A percentile compares a stretch with the other conserved stretches of the same genome.
Evolutionary conservation across 2,888 invertebrate species (phyloP).

Genomic region (Folsomia manolachei): DNA sequence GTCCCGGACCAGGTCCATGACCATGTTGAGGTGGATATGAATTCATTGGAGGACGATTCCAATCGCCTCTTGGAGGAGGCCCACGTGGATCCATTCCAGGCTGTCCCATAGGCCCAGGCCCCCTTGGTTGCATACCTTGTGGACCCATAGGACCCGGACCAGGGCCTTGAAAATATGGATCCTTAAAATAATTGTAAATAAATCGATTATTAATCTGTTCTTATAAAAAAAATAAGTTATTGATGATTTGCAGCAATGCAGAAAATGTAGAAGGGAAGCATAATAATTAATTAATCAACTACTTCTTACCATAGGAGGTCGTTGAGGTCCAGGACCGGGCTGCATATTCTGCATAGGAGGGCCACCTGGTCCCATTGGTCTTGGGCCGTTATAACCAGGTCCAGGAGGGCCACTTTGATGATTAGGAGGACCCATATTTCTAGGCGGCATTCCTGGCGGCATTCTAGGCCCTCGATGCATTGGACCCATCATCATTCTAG

Average conservation of each 20-base stretch:
- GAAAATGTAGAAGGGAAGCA: neutral
- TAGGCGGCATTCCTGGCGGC: conserved; percentile 56
- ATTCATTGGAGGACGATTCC: conserved; percentile 67
- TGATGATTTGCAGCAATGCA: too few species aligned
- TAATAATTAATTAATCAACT: neutral
- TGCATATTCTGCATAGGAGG: conserved; percentile 58
- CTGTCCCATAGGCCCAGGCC: conserved; percentile 26
- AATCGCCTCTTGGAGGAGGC: conserved; percentile 66
- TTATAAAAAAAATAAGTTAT: too few species aligned
- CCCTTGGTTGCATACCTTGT: conserved; percentile 54
- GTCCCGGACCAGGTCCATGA: conserved; percentile 61
- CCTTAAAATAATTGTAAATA: conserved; percentile 4
- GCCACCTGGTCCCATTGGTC: conserved; percentile 55
- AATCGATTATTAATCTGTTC: neutral
- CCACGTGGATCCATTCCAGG: conserved; percentile 54
- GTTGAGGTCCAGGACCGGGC: conserved; percentile 43
- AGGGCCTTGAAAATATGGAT: conserved; percentile 40
- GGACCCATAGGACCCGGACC: conserved; percentile 45
- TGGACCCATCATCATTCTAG: conserved; percentile 45
- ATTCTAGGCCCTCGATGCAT: conserved; percentile 53
- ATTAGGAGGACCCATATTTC: conserved; percentile 59
- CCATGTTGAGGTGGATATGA: conserved; percentile 56
- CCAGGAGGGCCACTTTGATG: conserved; percentile 54
- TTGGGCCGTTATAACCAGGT: conserved; percentile 61
- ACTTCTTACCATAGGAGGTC: conserved; percentile 41